Evolutionary conservation across 2,888 invertebrate genomes (phyloP).

Genomic region (Clusia tigrina): DNA sequence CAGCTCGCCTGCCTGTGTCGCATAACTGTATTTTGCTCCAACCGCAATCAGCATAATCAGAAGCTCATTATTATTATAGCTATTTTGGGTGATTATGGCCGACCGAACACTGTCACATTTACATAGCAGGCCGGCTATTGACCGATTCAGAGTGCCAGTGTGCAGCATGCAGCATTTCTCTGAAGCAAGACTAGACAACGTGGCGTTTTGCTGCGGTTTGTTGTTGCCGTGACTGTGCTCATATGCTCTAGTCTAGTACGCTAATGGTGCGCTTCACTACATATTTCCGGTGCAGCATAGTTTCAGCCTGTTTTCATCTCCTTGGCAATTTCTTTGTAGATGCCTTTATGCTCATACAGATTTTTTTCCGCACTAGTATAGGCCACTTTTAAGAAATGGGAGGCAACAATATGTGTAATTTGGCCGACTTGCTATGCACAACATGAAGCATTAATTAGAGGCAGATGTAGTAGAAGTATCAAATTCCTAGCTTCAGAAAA

Average conservation of each 20-base stretch:
- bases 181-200: conserved; percentile 32
- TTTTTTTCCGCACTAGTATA: background rate
- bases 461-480: no score
- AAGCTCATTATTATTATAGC: conserved; percentile 32
- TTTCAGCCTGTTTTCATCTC: conserved; percentile 5
- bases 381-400: background rate
- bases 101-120: conserved; percentile 7
- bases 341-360: no score
- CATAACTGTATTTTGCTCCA: background rate
- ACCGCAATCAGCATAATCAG: conserved; percentile 26
- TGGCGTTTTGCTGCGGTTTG: conserved; percentile 44
- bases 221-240: conserved; percentile 9
- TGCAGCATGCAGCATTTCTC: conserved; percentile 44
- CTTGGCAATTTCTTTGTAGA: no score
- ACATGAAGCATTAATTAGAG: no score
- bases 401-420: no score
- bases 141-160: conserved; percentile 35
- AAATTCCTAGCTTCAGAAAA: no score
- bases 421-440: no score
- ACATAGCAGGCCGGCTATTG: conserved; percentile 41
- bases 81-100: conserved; percentile 26
- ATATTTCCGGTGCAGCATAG: conserved; percentile 22
- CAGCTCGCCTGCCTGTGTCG: background rate
- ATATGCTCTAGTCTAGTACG: conserved; percentile 5
- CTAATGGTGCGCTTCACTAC: conserved; percentile 18